A percentile compares a stretch with the other conserved stretches of the same genome.
phyloP scores from a whole-genome alignment of 2,888 invertebrate genomes.

The Gymnosoma rotundatum region DNA sequence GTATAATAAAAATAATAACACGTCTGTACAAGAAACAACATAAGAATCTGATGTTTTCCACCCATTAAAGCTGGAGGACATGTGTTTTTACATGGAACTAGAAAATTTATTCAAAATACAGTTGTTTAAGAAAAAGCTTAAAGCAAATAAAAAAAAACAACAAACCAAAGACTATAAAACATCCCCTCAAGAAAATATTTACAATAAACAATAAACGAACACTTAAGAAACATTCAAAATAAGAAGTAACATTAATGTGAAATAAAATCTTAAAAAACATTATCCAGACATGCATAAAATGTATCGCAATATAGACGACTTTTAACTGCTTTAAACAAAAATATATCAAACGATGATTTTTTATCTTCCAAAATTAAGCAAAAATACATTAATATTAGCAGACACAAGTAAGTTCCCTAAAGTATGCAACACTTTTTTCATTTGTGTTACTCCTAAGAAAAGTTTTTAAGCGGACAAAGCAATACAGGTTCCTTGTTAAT shows the following conservation, averaged over 20 bases:
- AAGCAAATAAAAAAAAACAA: slow-evolving; percentile 2
- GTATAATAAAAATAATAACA: slow-evolving; percentile 55
- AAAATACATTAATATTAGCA: no score
- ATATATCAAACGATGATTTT: no score
- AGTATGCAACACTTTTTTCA: no score
- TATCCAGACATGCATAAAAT: no score
- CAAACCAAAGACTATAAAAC: slow-evolving; percentile 18
- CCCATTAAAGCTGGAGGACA: slow-evolving; percentile 54
- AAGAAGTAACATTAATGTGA: slow-evolving; percentile 21
- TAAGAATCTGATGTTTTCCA: slow-evolving; percentile 44
- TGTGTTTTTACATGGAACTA: slow-evolving; percentile 41
- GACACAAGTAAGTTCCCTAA: no score
- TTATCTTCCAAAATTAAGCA: no score
- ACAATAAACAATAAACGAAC: slow-evolving; percentile 54
- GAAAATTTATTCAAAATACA: slow-evolving; percentile 1
- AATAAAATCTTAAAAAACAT: not conserved
- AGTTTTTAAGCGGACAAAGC: no score
- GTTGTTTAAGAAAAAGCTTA: not conserved
- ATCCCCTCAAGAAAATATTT: slow-evolving; percentile 55
- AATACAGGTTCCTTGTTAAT: no score
- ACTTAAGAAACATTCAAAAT: slow-evolving; percentile 36
- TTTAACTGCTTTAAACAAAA: no score
- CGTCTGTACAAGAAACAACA: slow-evolving; percentile 29
- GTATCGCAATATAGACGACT: no score
- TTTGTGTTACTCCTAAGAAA: no score